These are phyloP conservation scores for Lepidurus couesii DNA, from an alignment of 1,140 invertebrate species.

Conservation along the genomic window DNA sequence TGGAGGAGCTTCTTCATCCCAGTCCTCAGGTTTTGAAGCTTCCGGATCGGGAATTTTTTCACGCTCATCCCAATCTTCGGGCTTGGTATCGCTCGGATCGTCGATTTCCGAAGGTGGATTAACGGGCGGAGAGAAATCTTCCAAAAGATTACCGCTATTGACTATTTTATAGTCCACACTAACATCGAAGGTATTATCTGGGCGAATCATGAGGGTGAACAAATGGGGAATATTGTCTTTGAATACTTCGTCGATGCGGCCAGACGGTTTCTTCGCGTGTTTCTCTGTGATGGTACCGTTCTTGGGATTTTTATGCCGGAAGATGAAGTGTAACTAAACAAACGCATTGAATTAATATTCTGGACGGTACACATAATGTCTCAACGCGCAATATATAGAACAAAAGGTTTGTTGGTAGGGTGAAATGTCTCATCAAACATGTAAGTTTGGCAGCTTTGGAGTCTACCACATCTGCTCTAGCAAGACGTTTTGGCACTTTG, in stretches of 20 bases:
- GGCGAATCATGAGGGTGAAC: conserved; percentile 80
- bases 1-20: conserved; percentile 88
- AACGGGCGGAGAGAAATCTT: conserved; percentile 86
- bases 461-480: conserved; percentile 5
- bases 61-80: conserved; percentile 92
- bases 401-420: not conserved
- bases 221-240: conserved; percentile 94
- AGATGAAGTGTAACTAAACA: conserved; percentile 88
- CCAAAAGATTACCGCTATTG: conserved; percentile 77
- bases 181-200: conserved; percentile 77
- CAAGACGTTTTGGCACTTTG: not conserved
- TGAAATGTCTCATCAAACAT: conserved; percentile 19
- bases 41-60: conserved; percentile 89
- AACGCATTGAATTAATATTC: conserved; percentile 33
- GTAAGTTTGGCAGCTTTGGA: not conserved
- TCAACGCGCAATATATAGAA: not conserved
- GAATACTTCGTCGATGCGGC: conserved; percentile 79
- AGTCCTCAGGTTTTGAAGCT: conserved; percentile 84
- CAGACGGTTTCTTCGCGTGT: conserved; percentile 82
- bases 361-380: conserved; percentile 30
- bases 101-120: conserved; percentile 94
- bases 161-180: conserved; percentile 66
- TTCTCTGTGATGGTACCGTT: conserved; percentile 85
- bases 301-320: conserved; percentile 88
- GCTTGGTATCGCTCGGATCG: conserved; percentile 84